These are phyloP conservation scores for Labeo calbasu DNA, from an alignment of 2,797 vertebrate species.

Conservation along the genomic window DNA sequence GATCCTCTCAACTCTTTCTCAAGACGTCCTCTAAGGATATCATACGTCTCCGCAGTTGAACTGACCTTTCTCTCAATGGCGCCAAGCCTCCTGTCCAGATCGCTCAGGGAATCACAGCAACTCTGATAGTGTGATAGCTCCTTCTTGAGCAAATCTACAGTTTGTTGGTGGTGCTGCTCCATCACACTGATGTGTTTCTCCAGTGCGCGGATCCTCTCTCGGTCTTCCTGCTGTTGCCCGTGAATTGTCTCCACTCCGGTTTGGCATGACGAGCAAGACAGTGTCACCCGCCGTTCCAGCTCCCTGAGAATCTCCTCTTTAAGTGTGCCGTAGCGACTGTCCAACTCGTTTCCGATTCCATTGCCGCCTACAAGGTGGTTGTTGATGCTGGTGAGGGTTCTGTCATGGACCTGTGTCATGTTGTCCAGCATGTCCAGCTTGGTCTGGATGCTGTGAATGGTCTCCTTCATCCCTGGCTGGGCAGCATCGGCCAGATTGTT, in stretches of 20 bases:
- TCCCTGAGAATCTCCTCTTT: conserved; percentile 78
- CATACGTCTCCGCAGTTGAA: conserved; percentile 74
- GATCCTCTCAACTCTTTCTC: conserved; percentile 75
- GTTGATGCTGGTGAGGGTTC: conserved; percentile 82
- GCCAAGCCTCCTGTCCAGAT: conserved; percentile 76
- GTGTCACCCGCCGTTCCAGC: conserved; percentile 82
- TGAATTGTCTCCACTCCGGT: conserved; percentile 82
- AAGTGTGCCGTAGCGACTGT: conserved; percentile 70
- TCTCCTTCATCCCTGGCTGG: conserved; percentile 87
- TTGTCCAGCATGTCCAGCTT: conserved; percentile 89
- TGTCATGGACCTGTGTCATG: conserved; percentile 85
- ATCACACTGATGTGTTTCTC: conserved; percentile 85
- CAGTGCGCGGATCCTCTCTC: conserved; percentile 82
- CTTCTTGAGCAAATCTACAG: conserved; percentile 73
- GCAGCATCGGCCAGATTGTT: conserved; percentile 83
- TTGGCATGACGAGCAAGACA: conserved; percentile 86
- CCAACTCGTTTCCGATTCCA: conserved; percentile 65
- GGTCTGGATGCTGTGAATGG: conserved; percentile 85
- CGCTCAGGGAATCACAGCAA: conserved; percentile 74
- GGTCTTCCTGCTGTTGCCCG: conserved; percentile 83
- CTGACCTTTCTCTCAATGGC: conserved; percentile 78
- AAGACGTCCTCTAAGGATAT: conserved; percentile 75
- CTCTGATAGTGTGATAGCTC: conserved; percentile 71
- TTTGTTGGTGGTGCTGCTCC: conserved; percentile 83
- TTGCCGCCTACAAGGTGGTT: conserved; percentile 76